Percentiles rank a stretch among this genome's conserved stretches.
Evolutionary conservation across 2,797 vertebrate species (phyloP).

Genomic region (Lycodopsis pacificus): DNA sequence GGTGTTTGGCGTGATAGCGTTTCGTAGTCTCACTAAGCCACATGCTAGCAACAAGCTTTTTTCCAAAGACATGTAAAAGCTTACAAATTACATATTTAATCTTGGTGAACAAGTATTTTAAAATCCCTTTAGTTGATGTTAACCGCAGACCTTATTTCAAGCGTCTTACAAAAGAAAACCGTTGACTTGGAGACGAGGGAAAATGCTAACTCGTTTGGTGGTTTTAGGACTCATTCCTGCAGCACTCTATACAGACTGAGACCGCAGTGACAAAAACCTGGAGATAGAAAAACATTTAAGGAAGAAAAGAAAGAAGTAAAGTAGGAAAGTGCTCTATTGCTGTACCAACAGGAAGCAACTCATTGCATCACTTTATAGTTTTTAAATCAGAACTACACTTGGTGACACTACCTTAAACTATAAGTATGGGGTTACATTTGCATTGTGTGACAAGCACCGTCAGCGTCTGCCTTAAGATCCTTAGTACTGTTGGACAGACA

Average conservation of each 20-base stretch:
- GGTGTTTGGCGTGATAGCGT: not conserved
- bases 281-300: constrained; percentile 22
- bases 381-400: constrained; percentile 21
- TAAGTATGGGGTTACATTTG: constrained; percentile 40
- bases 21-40: not conserved
- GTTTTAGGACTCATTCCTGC: not conserved
- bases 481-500: constrained; percentile 52
- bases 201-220: not conserved
- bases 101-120: not conserved
- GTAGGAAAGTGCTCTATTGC: not conserved
- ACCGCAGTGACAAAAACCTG: constrained; percentile 39
- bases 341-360: constrained; percentile 27
- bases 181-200: no score
- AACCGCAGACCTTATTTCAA: not conserved
- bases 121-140: no score
- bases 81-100: not conserved
- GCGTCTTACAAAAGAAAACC: not conserved
- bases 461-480: constrained; percentile 50
- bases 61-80: not conserved
- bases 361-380: constrained; percentile 24
- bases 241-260: constrained; percentile 13
- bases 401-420: constrained; percentile 23
- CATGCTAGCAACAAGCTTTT: no score
- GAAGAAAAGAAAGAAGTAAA: constrained; percentile 3
- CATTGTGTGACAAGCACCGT: constrained; percentile 45